Conservation (phyloP, 2,113 vertebrate species). For the Cynoglossus semilaevis region DNA sequence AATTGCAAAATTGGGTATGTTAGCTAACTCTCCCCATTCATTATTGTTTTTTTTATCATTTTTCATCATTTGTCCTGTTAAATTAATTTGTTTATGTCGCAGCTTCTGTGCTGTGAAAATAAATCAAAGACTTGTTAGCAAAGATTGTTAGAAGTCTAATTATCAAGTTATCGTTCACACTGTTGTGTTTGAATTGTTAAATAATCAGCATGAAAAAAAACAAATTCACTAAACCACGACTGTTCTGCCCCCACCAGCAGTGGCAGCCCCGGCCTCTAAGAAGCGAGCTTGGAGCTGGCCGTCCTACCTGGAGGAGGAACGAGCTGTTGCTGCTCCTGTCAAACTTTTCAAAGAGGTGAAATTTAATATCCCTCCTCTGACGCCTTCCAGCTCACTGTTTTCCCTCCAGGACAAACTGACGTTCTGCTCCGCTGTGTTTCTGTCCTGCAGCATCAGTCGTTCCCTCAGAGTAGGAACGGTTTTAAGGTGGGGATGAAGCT, state of each 20-base stretch:
- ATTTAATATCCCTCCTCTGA: neutral
- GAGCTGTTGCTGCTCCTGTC: constrained; percentile 83
- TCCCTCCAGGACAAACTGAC: neutral
- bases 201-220: too few species aligned
- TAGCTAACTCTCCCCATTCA: neutral
- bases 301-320: constrained; percentile 93
- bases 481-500: constrained; percentile 97
- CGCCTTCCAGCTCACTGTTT: neutral
- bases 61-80: too few species aligned
- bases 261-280: constrained; percentile 79
- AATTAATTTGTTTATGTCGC: neutral
- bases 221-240: too few species aligned
- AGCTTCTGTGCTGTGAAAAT: neutral
- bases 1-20: constrained; percentile 82
- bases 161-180: neutral
- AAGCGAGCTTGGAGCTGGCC: constrained; percentile 96
- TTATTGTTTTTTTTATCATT: too few species aligned
- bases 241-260: constrained; percentile 30
- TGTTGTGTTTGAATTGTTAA: too few species aligned
- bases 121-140: neutral
- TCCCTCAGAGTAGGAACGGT: constrained; percentile 94
- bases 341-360: constrained; percentile 96
- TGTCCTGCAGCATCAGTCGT: constrained; percentile 85
- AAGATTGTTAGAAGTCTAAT: too few species aligned
- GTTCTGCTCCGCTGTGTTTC: neutral